These are phyloP conservation scores for Acleris cristana DNA, from an alignment of 2,888 invertebrate species.

Conservation along the genomic window DNA sequence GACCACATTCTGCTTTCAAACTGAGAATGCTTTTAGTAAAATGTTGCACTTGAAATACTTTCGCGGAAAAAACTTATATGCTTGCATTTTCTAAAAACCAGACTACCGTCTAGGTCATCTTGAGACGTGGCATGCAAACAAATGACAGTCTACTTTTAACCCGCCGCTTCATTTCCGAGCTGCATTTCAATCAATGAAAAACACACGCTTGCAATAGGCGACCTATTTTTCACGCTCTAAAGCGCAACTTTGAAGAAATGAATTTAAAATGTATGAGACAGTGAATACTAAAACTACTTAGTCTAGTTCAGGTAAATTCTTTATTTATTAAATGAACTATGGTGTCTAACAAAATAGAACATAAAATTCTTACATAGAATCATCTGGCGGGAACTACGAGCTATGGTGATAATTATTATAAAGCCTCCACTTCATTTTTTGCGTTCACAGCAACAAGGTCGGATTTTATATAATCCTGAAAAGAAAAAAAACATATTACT, in stretches of 20 bases:
- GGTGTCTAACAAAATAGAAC: constrained; percentile 32
- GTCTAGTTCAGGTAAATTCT: constrained; percentile 35
- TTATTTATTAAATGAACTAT: constrained; percentile 35
- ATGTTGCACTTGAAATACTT: too few species aligned
- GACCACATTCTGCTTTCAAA: too few species aligned
- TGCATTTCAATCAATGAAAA: constrained; percentile 36
- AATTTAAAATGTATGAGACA: constrained; percentile 15
- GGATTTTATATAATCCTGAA: constrained; percentile 68
- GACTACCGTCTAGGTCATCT: constrained; percentile 3
- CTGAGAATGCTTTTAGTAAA: too few species aligned
- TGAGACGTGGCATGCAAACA: constrained; percentile 17
- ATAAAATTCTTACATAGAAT: constrained; percentile 36
- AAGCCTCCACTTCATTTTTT: constrained; percentile 68
- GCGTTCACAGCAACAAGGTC: constrained; percentile 53
- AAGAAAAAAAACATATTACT: constrained; percentile 43
- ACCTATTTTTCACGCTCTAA: constrained; percentile 23
- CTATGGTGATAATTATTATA: constrained; percentile 48
- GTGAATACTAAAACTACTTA: constrained; percentile 22
- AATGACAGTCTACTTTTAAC: constrained; percentile 23
- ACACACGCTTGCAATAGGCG: constrained; percentile 29
- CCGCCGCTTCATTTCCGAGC: constrained; percentile 30
- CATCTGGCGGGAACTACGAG: constrained; percentile 35
- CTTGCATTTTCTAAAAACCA: neutral
- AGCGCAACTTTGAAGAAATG: constrained; percentile 4
- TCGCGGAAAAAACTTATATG: neutral